Evolutionary conservation across 2,113 vertebrate species (phyloP).

Genomic region (Poicephalus gulielmi): DNA sequence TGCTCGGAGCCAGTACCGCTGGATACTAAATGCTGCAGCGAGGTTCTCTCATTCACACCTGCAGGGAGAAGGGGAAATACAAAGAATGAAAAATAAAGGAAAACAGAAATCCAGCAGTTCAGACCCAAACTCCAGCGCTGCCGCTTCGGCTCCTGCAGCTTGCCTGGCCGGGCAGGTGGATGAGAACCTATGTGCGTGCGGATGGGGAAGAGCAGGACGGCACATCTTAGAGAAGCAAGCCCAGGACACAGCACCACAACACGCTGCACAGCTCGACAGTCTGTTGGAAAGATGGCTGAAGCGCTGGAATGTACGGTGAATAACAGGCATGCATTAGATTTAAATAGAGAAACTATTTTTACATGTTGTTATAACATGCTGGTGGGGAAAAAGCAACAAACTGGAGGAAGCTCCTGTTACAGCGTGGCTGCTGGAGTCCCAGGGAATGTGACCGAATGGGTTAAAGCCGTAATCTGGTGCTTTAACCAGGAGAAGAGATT

Average conservation of each 20-base stretch:
- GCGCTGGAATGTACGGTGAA: conserved; percentile 30
- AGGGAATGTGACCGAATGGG: fast-evolving
- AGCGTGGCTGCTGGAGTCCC: background rate
- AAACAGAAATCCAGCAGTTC: background rate
- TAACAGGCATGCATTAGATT: conserved; percentile 54
- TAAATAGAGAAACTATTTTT: conserved; percentile 58
- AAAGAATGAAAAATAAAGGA: background rate
- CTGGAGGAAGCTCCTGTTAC: background rate
- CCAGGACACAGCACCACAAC: background rate
- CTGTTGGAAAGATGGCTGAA: conserved; percentile 66
- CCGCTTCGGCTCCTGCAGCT: background rate
- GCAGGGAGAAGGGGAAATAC: background rate
- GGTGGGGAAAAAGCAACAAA: background rate
- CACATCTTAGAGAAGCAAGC: background rate
- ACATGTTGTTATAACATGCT: conserved; percentile 23
- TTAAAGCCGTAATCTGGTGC: background rate
- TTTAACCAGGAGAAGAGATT: conserved; percentile 57
- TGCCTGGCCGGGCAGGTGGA: conserved; percentile 21
- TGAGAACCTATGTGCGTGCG: background rate
- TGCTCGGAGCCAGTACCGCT: background rate
- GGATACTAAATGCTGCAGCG: conserved; percentile 51
- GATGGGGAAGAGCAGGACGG: background rate
- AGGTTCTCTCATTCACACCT: conserved; percentile 67
- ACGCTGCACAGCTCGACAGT: background rate
- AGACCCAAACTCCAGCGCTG: background rate